These are phyloP conservation scores for Entomobrya multifasciata DNA, from an alignment of 2,888 invertebrate species.

Conservation along the genomic window DNA sequence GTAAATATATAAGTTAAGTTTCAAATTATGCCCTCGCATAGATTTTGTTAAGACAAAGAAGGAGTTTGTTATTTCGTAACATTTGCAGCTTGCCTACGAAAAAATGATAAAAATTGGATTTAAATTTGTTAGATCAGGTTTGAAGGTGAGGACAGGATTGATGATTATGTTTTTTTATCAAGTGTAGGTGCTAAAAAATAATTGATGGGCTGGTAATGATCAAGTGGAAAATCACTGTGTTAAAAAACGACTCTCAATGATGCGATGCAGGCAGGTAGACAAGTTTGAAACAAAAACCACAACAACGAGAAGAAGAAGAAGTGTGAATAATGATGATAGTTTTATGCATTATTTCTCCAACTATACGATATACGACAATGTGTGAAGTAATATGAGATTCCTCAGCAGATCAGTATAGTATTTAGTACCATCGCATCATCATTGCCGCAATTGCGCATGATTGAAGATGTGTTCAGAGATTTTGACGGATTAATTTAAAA, in stretches of 20 bases:
- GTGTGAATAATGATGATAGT: background rate
- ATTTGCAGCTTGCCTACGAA: too few species aligned
- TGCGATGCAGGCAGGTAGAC: background rate
- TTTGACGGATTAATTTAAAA: conserved; percentile 2
- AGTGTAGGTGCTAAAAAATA: conserved; percentile 30
- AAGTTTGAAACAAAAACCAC: too few species aligned
- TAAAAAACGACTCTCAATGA: too few species aligned
- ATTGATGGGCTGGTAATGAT: background rate
- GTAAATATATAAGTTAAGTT: too few species aligned
- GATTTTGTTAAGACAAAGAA: too few species aligned
- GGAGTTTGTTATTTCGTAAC: too few species aligned
- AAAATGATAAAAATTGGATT: conserved; percentile 29
- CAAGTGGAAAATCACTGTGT: background rate
- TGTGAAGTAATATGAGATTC: too few species aligned
- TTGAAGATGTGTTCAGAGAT: background rate
- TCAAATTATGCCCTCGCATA: too few species aligned
- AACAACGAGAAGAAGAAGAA: background rate
- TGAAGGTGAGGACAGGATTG: conserved; percentile 3
- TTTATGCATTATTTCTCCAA: too few species aligned
- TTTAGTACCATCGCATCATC: too few species aligned
- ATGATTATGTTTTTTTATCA: conserved; percentile 16
- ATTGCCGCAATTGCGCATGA: background rate
- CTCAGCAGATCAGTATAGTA: too few species aligned
- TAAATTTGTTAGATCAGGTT: conserved; percentile 25
- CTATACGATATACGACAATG: too few species aligned